Conservation (phyloP, 2,888 invertebrate genomes). For the Epiperipatus broadwayi region DNA sequence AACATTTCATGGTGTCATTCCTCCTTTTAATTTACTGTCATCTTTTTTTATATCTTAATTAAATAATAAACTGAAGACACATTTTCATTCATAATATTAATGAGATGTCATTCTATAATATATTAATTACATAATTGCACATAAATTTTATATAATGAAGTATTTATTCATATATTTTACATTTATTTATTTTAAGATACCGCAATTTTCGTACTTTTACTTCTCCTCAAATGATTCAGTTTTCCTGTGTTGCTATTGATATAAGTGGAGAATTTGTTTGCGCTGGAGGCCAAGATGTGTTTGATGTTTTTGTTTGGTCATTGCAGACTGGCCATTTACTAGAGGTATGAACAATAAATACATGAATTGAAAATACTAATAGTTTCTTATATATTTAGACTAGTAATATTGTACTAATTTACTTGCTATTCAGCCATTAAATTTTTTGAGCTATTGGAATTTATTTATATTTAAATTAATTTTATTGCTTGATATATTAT, state of each 20-base stretch:
- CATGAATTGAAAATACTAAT: not conserved
- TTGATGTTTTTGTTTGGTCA: conserved; percentile 91
- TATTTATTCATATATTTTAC: conserved; percentile 12
- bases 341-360: conserved; percentile 42
- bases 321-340: conserved; percentile 73
- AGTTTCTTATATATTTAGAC: conserved; percentile 1
- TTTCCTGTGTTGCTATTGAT: conserved; percentile 73
- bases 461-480: no score
- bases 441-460: no score
- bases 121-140: not conserved
- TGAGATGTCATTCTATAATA: conserved; percentile 5
- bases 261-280: conserved; percentile 71
- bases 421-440: conserved; percentile 26
- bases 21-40: no score
- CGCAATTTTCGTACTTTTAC: conserved; percentile 93
- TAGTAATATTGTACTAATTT: conserved; percentile 10
- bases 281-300: conserved; percentile 82
- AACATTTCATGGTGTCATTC: no score
- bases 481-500: no score
- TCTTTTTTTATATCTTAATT: no score
- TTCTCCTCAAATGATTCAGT: conserved; percentile 74
- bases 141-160: not conserved
- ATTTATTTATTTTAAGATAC: conserved; percentile 42
- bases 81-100: no score
- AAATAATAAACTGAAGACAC: no score